Evolutionary conservation across 2,888 invertebrate species (phyloP), one percentile per base, ranked within the genome.

Genomic region (Nipponacmea schrenckii): DNA sequence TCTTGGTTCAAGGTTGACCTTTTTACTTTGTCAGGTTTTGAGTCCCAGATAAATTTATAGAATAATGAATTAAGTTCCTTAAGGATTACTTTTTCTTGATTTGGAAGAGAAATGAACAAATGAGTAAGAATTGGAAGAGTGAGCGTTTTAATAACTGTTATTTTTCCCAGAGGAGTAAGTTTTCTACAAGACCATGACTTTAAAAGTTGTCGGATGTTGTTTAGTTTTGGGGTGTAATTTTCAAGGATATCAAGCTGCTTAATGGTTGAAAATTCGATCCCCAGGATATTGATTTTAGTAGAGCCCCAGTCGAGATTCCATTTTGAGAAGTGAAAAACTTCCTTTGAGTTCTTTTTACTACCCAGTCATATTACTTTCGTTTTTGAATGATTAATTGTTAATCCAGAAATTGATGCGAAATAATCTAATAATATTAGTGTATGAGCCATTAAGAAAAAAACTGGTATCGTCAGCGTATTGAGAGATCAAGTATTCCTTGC

Each of bases 381-480:
- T 68, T 67, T 67, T n/a, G 48, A 48, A 48, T 0, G n/a, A n/a
- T n/a, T n/a, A n/a, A n/a, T n/a, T n/a, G n/a, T n/a, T n/a, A n/a
- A n/a, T n/a, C n/a, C n/a, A n/a, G n/a, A n/a, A n/a, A n/a, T n/a
- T n/a, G n/a, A n/a, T n/a, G n/a, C n/a, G n/a, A n/a, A n/a, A n/a
- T n/a, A n/a, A 48, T 48, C 17, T 17, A 48, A 48, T 17, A n/a
- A 17, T 48, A 17, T 48, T 14, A 67, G 14, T 24, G 31, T 31
- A 4, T 27, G 70, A 70, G 10, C 62, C 70, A 70, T 70, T 56
- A 0, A 56, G 31, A 15, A 20, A n/a, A 26, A 69, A 20, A 26
- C 20, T 8, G 2, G 70, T 65, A 39, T 66, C 66, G 65, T 66
- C 65, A 12, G 50, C 70, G 50, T 66, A 70, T 20, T 66, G 70